Percentiles rank a stretch among this genome's conserved stretches.
Conservation (phyloP, 2,797 vertebrate species). For the Saxicola maurus region DNA sequence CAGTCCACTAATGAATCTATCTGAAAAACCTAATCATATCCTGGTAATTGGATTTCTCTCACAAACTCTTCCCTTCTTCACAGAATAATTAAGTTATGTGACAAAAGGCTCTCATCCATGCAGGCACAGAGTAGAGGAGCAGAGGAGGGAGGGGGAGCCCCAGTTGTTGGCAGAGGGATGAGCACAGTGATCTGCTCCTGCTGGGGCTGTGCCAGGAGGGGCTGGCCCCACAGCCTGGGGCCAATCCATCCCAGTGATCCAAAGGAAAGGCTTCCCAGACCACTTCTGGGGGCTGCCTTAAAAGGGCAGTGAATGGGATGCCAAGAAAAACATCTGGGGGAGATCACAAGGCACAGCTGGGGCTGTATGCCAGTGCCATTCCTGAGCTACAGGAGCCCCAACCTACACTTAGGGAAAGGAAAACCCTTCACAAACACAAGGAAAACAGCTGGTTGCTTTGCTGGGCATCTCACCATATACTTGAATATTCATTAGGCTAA, state of each 20-base stretch:
- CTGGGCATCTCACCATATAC: background rate
- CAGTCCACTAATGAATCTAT: background rate
- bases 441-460: background rate
- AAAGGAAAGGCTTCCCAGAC: background rate
- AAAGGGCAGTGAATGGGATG: background rate
- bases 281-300: background rate
- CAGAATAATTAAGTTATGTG: background rate
- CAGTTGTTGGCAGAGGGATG: background rate
- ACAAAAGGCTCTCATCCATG: background rate
- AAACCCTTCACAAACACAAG: background rate
- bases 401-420: background rate
- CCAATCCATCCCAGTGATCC: accelerated
- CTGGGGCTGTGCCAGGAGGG: background rate
- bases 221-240: background rate
- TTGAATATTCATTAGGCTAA: background rate
- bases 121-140: background rate
- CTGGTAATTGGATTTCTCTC: background rate
- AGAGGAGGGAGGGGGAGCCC: background rate
- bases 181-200: background rate
- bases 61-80: background rate
- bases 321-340: background rate
- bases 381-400: background rate
- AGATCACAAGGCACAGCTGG: background rate
- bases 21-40: background rate
- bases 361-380: background rate